Percentiles rank a stretch among this genome's conserved stretches.
Conservation (phyloP, 2,888 invertebrate genomes). For the Pegoplata infirma region DNA sequence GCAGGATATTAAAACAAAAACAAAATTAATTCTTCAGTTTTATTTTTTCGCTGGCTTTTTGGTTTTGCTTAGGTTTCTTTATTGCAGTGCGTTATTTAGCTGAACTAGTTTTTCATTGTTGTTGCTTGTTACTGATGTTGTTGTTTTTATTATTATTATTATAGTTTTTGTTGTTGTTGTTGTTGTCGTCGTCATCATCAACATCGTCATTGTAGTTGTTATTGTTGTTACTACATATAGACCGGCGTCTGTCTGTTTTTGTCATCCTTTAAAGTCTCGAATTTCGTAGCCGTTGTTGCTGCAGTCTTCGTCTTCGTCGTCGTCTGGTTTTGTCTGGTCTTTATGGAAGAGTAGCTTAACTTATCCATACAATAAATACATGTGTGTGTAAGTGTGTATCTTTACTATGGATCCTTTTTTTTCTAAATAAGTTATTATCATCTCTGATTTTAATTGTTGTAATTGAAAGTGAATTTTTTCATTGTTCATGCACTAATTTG, state of each 20-base stretch:
- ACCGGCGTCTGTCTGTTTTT: conserved; percentile 60
- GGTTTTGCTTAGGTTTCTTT: conserved; percentile 34
- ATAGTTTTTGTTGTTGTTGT: conserved; percentile 10
- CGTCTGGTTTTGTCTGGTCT: conserved; percentile 50
- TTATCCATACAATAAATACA: no score
- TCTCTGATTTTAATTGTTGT: conserved; percentile 75
- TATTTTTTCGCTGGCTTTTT: conserved; percentile 23
- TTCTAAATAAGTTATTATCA: conserved; percentile 75
- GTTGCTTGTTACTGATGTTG: conserved; percentile 30
- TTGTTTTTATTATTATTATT: conserved; percentile 22
- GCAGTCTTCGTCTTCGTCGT: conserved; percentile 42
- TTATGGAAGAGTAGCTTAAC: background rate
- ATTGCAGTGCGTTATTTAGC: conserved; percentile 49
- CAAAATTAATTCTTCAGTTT: background rate
- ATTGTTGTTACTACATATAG: conserved; percentile 38
- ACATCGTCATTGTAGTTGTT: conserved; percentile 29
- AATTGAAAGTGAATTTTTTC: conserved; percentile 76
- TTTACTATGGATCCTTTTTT: conserved; percentile 27
- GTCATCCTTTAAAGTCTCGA: conserved; percentile 62
- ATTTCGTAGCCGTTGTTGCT: conserved; percentile 56
- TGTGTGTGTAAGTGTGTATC: background rate
- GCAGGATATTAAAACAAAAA: conserved; percentile 23
- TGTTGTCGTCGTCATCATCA: no score
- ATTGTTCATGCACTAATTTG: conserved; percentile 62
- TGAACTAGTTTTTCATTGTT: conserved; percentile 61